Percentiles rank a stretch among this genome's conserved stretches.
These are phyloP conservation scores for Fistularia tabacaria DNA, from an alignment of 2,797 vertebrate species.

Conservation along the genomic window DNA sequence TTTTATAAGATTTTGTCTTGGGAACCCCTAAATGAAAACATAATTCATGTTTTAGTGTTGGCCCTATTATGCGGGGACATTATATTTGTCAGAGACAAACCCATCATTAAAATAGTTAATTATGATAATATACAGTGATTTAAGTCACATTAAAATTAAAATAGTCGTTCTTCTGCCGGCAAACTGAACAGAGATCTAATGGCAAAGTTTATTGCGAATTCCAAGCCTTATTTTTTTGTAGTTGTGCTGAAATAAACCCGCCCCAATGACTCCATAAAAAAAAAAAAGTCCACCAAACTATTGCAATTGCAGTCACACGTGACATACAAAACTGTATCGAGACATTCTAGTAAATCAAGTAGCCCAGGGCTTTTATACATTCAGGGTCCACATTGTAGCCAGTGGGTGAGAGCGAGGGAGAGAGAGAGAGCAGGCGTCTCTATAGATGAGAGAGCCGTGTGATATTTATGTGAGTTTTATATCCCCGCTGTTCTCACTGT, in stretches of 20 bases:
- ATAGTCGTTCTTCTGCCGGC: too few species aligned
- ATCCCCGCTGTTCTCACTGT: constrained; percentile 67
- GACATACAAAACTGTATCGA: constrained; percentile 32
- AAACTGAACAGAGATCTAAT: too few species aligned
- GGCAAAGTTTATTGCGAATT: too few species aligned
- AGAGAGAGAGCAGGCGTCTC: constrained; percentile 44
- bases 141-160: constrained; percentile 11
- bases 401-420: constrained; percentile 28
- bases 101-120: constrained; percentile 16
- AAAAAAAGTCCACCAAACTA: constrained; percentile 8
- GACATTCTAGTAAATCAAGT: constrained; percentile 49
- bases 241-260: too few species aligned
- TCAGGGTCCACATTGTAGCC: constrained; percentile 36
- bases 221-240: too few species aligned
- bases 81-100: background rate
- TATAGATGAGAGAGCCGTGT: constrained; percentile 61
- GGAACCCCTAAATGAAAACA: constrained; percentile 1
- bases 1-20: constrained; percentile 12
- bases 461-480: constrained; percentile 75
- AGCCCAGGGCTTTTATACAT: constrained; percentile 37
- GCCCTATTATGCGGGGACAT: too few species aligned
- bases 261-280: too few species aligned
- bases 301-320: constrained; percentile 32
- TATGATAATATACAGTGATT: constrained; percentile 12
- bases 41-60: background rate